phyloP scores from a whole-genome alignment of 2,113 vertebrate species.

The Cynopterus brachyotis region DNA sequence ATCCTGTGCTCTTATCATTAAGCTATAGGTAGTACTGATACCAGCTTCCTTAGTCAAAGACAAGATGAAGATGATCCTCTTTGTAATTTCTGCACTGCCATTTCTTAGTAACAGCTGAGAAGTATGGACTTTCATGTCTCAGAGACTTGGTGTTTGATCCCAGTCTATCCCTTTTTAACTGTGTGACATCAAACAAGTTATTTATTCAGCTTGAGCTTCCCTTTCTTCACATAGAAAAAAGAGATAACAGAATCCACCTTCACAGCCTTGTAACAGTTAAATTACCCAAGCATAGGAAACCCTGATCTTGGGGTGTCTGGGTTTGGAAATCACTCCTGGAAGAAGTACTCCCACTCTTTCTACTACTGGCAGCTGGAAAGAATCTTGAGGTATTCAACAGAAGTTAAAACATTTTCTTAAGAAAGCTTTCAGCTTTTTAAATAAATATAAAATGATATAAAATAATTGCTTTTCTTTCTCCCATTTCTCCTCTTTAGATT shows the following conservation, averaged over 20 bases:
- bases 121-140: neutral
- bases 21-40: neutral
- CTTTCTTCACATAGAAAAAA: neutral
- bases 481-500: neutral
- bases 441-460: neutral
- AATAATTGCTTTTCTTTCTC: neutral
- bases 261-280: neutral
- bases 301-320: no score
- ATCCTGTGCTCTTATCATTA: neutral
- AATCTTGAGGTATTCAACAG: neutral
- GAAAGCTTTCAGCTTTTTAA: neutral
- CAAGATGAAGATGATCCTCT: neutral
- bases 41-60: neutral
- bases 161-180: neutral
- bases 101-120: neutral
- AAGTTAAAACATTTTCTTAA: slow-evolving; percentile 16
- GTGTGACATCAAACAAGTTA: neutral
- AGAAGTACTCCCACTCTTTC: neutral
- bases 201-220: neutral
- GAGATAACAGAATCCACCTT: neutral
- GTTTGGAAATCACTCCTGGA: neutral
- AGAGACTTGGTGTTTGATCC: neutral
- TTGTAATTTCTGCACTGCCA: neutral
- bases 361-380: neutral
- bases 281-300: neutral